These are phyloP conservation scores for Archips crataeganus DNA, from an alignment of 2,888 invertebrate genomes.

Conservation along the genomic window DNA sequence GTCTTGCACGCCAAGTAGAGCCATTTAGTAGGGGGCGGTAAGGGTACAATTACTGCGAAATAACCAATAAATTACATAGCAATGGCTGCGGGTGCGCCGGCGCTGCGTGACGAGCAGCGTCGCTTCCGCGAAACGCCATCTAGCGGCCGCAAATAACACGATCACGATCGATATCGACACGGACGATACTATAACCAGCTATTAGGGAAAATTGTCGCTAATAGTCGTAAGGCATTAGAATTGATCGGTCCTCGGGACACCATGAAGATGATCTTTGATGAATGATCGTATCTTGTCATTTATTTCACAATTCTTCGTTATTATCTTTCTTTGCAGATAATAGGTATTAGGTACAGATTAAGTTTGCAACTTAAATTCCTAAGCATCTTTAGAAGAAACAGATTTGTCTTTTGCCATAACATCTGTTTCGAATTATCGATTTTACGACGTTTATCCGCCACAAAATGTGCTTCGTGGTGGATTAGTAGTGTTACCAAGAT, in stretches of 20 bases:
- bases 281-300: neutral
- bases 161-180: conserved; percentile 73
- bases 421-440: conserved; percentile 38
- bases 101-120: conserved; percentile 73
- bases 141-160: conserved; percentile 71
- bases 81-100: conserved; percentile 61
- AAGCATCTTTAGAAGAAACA: neutral
- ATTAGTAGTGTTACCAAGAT: conserved; percentile 33
- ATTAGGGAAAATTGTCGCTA: conserved; percentile 41
- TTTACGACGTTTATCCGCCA: conserved; percentile 41
- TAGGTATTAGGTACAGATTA: neutral
- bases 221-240: conserved; percentile 14
- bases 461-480: conserved; percentile 15
- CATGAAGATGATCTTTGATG: neutral
- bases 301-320: neutral
- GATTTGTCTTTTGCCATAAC: conserved; percentile 19
- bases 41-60: conserved; percentile 78
- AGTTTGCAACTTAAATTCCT: neutral
- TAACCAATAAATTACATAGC: conserved; percentile 64
- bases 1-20: conserved; percentile 58
- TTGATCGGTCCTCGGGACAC: neutral
- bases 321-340: neutral
- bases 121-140: conserved; percentile 80
- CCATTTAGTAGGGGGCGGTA: conserved; percentile 68
- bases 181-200: conserved; percentile 40